Percentiles rank a stretch among this genome's conserved stretches.
Evolutionary conservation across 2,888 invertebrate genomes (phyloP).

Genomic region (Ochropacha duplaris): DNA sequence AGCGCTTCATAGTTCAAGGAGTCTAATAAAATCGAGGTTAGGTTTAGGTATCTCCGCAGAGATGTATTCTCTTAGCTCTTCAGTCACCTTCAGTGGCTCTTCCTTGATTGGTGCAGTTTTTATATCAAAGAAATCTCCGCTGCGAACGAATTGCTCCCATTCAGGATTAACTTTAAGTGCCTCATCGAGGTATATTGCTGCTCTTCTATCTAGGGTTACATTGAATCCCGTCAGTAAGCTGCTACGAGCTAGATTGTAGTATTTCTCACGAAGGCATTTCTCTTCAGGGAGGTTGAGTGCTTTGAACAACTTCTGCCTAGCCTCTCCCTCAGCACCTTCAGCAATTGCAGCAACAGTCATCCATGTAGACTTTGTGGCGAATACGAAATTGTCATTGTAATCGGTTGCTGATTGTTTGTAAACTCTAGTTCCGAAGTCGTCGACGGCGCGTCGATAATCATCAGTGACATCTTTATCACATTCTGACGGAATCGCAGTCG

Average conservation of each 20-base stretch:
- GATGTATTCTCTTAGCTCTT: slow-evolving; percentile 16
- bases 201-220: slow-evolving; percentile 21
- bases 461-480: not conserved
- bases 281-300: slow-evolving; percentile 29
- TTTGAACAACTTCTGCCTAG: slow-evolving; percentile 23
- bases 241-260: slow-evolving; percentile 21
- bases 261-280: slow-evolving; percentile 22
- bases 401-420: slow-evolving; percentile 11
- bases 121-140: slow-evolving; percentile 19
- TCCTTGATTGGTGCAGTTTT: slow-evolving; percentile 19
- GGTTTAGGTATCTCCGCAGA: slow-evolving; percentile 14
- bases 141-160: slow-evolving; percentile 24
- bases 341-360: slow-evolving; percentile 22
- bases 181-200: slow-evolving; percentile 29
- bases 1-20: slow-evolving; percentile 19
- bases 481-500: too few species aligned
- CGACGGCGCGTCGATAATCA: not conserved
- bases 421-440: slow-evolving; percentile 9
- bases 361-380: slow-evolving; percentile 19
- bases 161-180: slow-evolving; percentile 15
- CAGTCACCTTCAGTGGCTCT: slow-evolving; percentile 12
- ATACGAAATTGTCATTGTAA: slow-evolving; percentile 15
- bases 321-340: slow-evolving; percentile 20
- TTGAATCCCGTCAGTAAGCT: slow-evolving; percentile 12
- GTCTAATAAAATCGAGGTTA: slow-evolving; percentile 28